These are phyloP conservation scores for Drosophila varians DNA, from an alignment of 1,140 invertebrate species.

Conservation along the genomic window DNA sequence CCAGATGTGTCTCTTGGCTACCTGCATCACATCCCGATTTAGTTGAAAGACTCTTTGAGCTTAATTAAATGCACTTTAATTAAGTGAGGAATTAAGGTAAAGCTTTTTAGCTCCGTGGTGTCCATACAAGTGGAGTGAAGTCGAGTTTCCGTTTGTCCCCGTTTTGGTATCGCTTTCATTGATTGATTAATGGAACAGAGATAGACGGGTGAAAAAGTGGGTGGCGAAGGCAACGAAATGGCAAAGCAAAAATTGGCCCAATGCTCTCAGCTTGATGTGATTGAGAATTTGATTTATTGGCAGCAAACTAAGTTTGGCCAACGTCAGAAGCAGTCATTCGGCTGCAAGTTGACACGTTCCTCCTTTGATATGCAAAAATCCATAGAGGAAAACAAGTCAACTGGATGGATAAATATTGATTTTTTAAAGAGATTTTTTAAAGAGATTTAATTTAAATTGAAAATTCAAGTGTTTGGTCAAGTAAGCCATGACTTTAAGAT, in stretches of 20 bases:
- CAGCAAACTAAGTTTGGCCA: slow-evolving; percentile 61
- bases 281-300: slow-evolving; percentile 75
- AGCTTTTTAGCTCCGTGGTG: slow-evolving; percentile 38
- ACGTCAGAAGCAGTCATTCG: slow-evolving; percentile 38
- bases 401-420: neutral
- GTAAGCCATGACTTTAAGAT: neutral
- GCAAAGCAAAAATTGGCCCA: slow-evolving; percentile 27
- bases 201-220: slow-evolving; percentile 1
- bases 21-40: slow-evolving; percentile 8
- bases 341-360: slow-evolving; percentile 38
- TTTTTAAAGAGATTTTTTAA: neutral
- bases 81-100: slow-evolving; percentile 60
- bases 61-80: slow-evolving; percentile 73
- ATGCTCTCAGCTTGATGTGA: slow-evolving; percentile 59
- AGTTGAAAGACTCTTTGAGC: slow-evolving; percentile 31
- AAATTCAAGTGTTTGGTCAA: neutral
- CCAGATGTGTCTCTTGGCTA: slow-evolving; percentile 13
- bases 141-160: neutral
- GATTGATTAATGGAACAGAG: slow-evolving; percentile 56
- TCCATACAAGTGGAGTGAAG: slow-evolving; percentile 20
- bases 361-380: slow-evolving; percentile 10
- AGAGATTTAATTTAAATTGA: too few relatives aligned
- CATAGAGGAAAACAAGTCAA: neutral
- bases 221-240: neutral
- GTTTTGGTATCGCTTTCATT: slow-evolving; percentile 14